A percentile compares a stretch with the other conserved stretches of the same genome.
These are phyloP conservation scores for Scolopax bukidnonensis DNA, from an alignment of 2,797 vertebrate species.

Conservation along the genomic window DNA sequence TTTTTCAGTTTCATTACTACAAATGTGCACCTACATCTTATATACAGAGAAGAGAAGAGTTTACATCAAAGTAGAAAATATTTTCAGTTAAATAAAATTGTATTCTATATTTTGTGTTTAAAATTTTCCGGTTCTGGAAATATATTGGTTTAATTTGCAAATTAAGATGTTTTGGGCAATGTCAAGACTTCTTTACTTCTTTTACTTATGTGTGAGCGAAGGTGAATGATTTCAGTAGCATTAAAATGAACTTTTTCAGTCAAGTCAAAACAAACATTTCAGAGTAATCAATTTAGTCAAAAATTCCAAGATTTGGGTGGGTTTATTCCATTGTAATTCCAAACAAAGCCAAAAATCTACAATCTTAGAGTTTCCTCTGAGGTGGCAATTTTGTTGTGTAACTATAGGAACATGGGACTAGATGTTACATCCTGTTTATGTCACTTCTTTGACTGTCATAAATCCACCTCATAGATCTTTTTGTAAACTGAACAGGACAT, in stretches of 20 bases:
- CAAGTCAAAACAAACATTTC: not conserved
- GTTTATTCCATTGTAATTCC: not conserved
- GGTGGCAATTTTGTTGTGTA: not conserved
- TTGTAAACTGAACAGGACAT: not conserved
- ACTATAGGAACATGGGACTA: not conserved
- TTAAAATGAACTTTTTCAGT: not conserved
- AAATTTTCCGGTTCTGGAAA: not conserved
- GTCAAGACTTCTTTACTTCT: not conserved
- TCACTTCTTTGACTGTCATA: not conserved
- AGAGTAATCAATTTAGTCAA: not conserved
- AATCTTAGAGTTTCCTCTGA: not conserved
- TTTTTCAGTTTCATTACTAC: not conserved
- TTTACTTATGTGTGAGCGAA: not conserved
- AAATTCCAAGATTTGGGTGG: not conserved
- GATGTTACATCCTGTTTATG: not conserved
- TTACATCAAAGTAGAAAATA: not conserved
- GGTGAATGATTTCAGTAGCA: not conserved
- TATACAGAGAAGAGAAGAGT: not conserved
- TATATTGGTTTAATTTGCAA: not conserved
- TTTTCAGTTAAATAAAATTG: not conserved
- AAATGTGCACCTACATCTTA: not conserved
- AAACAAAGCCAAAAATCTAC: not conserved
- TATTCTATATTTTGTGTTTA: not conserved
- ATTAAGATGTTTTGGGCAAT: not conserved
- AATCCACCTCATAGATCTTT: not conserved